Conservation (phyloP, 2,888 invertebrate species). For the Theretra japonica region DNA sequence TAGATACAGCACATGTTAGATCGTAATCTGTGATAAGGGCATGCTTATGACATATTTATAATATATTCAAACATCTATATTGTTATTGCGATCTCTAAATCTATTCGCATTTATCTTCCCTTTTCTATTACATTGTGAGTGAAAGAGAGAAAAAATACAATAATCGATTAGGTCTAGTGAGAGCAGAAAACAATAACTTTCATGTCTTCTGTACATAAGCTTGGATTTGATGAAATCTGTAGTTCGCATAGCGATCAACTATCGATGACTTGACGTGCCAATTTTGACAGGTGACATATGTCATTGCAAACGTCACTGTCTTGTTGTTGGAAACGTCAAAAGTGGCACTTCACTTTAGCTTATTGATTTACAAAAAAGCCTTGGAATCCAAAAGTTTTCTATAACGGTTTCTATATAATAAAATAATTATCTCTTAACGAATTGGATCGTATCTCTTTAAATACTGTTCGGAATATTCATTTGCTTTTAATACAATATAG, state of each 20-base stretch:
- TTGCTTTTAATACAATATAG: constrained; percentile 17
- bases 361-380: constrained; percentile 8
- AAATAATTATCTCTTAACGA: constrained; percentile 14
- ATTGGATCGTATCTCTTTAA: constrained; percentile 17
- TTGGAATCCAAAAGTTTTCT: constrained; percentile 23
- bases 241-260: constrained; percentile 73
- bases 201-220: constrained; percentile 59
- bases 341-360: neutral
- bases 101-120: constrained; percentile 51
- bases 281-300: constrained; percentile 1
- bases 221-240: constrained; percentile 80
- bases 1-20: constrained; percentile 69
- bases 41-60: constrained; percentile 78
- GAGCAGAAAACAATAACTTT: constrained; percentile 20
- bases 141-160: constrained; percentile 6
- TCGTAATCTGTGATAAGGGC: constrained; percentile 82
- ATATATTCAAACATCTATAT: constrained; percentile 35
- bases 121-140: constrained; percentile 11
- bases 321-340: neutral
- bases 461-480: constrained; percentile 16
- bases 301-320: neutral
- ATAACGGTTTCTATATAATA: constrained; percentile 46
- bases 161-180: neutral
- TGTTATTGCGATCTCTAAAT: constrained; percentile 39
- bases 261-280: neutral